Base-by-base conservation (phyloP, 2,888 invertebrate species). In the Parnassius smintheus region DNA sequence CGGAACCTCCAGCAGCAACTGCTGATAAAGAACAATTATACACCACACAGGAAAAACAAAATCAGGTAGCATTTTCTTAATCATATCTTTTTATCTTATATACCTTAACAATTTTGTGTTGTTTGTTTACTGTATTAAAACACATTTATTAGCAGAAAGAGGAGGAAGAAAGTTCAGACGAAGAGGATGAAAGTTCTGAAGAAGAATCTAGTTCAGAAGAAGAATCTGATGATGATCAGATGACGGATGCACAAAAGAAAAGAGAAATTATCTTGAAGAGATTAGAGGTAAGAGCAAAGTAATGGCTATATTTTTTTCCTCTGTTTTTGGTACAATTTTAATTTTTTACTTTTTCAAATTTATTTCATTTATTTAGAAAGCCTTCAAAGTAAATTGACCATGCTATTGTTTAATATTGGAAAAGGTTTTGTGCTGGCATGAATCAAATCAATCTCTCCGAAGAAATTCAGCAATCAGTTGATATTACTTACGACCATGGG, bases 211-310 rank as follows among this genome's bases (percentile, higher is more conserved):
- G 93, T 66, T 89, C 90, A 0, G 93, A 93, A 11, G 94, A 94
- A 22, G 94, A 94, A 11, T 93, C 93, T 1, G 93, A 93, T 10
- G 93, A 94, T 13, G 95, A 95, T 48, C 94, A 93, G 75, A 93
- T 94, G 83, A 95, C 95, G 1, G 96, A 96, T 75, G 95, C 95
- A 0, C 96, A 96, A 75, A 95, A 94, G 70, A 94, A 95, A 68
- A 93, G 95, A 59, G 95, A 97, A 75, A 92, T 93, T 65, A 95
- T 96, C 1, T 86, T 95, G 62, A 93, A 93, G 64, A 93, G 97
- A 77, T 96, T 98, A 78, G 93, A 94, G 92, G 94, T 94, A 78
- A 56, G n/a, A 46, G 11, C 22, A 9, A 7, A 35, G 35, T 25
- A 35, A 35, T 35, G 0, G 7, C 7, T 3, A 35, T 35, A 35